Evolutionary conservation across 2,888 invertebrate species (phyloP), one percentile per base, ranked within the genome.

Genomic region (Phorcus lineatus): DNA sequence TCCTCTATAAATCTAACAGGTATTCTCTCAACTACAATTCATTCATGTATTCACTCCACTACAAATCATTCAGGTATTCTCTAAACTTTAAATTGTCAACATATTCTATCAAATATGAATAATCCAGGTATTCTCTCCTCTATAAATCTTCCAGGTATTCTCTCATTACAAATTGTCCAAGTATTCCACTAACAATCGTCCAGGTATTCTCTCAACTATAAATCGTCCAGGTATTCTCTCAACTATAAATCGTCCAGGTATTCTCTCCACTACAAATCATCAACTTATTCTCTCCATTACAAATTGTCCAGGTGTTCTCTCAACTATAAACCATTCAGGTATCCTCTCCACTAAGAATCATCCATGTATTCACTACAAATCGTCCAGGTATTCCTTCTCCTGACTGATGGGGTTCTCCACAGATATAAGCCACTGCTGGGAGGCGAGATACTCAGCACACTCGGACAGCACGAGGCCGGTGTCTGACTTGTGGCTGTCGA

Each of bases 401-500:
- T 78, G 70, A 28, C 77, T 78, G n/a, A 75, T 22, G 6, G 67
- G 7, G 36, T 67, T 75, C n/a, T 82, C 82, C 53, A 82, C 75
- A 7, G 86, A 78, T 2, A 89, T 81, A 9, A n/a, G 74, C 91
- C 91, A 91, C 17, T 83, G 78, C 82, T 91, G 91, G 47, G 88
- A 86, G 19, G 77, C 76, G 36, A 81, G 83, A 16, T 85, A 79
- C 22, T 84, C 85, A 74, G 87, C 87, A 84, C 91, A 91, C 66
- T 87, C 87, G 19, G 87, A 85, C 57, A 93, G 87, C 19, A 91
- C 86, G 0, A 93, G 70, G 83, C 91, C 82, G 85, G 89, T 85
- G 85, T 91, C 81, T 85, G 88, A 83, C 86, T 90, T 80, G 85
- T 88, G 79, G 86, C 91, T 88, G 83, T 93, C 92, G 22, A 93